A percentile compares a stretch with the other conserved stretches of the same genome.
Evolutionary conservation across 1,140 invertebrate genomes (phyloP).

Genomic region (Drosophila burlai): DNA sequence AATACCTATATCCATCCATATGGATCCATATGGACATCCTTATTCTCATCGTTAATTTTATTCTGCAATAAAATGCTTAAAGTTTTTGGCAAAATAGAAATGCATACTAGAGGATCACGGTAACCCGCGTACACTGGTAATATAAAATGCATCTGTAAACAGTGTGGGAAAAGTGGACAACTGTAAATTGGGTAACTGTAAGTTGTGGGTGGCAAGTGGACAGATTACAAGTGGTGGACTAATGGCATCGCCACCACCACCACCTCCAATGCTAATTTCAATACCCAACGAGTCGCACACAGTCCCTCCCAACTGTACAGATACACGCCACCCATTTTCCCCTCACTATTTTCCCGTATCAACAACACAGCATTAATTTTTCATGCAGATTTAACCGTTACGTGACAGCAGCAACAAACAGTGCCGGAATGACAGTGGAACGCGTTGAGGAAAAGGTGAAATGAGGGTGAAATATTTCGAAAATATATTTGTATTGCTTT

Average conservation of each 20-base stretch:
- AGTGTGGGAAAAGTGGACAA: constrained; percentile 3
- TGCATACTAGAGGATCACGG: background rate
- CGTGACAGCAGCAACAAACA: constrained; percentile 50
- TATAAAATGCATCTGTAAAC: constrained; percentile 17
- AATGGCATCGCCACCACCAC: background rate
- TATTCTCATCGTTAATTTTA: too few species aligned
- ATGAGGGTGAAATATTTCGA: background rate
- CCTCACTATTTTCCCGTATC: constrained; percentile 26
- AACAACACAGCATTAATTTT: constrained; percentile 63
- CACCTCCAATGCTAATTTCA: constrained; percentile 28
- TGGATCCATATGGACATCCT: too few species aligned
- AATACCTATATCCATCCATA: too few species aligned
- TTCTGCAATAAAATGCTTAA: background rate
- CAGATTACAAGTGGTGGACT: constrained; percentile 8
- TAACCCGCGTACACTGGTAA: too few species aligned
- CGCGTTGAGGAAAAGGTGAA: background rate
- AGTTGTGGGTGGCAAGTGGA: constrained; percentile 3
- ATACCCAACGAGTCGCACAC: constrained; percentile 15
- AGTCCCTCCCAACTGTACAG: background rate
- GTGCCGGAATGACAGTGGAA: constrained; percentile 13
- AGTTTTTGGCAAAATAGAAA: too few species aligned
- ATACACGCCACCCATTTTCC: constrained; percentile 3
- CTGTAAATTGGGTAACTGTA: constrained; percentile 8
- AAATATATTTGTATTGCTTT: too few species aligned
- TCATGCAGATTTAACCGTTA: constrained; percentile 63